Base-by-base conservation (phyloP, 2,888 invertebrate species). In the Schrankia costaestrigalis region DNA sequence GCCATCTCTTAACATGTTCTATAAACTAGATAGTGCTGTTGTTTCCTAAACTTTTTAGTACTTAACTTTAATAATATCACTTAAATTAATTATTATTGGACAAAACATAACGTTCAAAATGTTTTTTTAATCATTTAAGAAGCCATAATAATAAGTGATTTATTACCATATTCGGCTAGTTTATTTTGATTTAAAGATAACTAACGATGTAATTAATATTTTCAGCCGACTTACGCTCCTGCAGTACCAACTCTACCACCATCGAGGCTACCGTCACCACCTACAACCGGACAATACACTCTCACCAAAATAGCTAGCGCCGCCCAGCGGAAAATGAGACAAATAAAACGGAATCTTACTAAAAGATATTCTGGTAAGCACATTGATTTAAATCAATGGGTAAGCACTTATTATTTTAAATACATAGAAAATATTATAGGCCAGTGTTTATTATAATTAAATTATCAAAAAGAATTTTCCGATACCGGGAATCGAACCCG, bases 321-420 rank as follows among this genome's bases (percentile, higher is more conserved):
- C 0, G 92, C 91, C 2, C 86, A 86, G 44, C 68, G 72, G 35
- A 91, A 91, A 62, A 92, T 93, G 88, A 89, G 90, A 39, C 91
- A 91, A 58, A 87, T 94, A 46, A 90, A 91, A 58, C 88, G 92
- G 41, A 93, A 92, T 57, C 89, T 92, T 41, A 90, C 90, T n/a
- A 91, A 91, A 55, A 65, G 83, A 71, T 86, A 86, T 46, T 76
- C 82, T 17, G 86, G 88, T 88, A 38, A 62, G 63, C 38, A 27
- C 3, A 21, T 11, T 11, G 11, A 23, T 10, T 32, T 15, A 14
- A 15, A 30, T n/a, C n/a, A n/a, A n/a, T n/a, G n/a, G n/a, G n/a
- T n/a, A n/a, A n/a, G n/a, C n/a, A n/a, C n/a, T n/a, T n/a, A n/a
- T n/a, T n/a, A n/a, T n/a, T n/a, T n/a, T n/a, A n/a, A n/a, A n/a